Conservation (phyloP, 2,888 invertebrate species). For the Cosmia pyralina region DNA sequence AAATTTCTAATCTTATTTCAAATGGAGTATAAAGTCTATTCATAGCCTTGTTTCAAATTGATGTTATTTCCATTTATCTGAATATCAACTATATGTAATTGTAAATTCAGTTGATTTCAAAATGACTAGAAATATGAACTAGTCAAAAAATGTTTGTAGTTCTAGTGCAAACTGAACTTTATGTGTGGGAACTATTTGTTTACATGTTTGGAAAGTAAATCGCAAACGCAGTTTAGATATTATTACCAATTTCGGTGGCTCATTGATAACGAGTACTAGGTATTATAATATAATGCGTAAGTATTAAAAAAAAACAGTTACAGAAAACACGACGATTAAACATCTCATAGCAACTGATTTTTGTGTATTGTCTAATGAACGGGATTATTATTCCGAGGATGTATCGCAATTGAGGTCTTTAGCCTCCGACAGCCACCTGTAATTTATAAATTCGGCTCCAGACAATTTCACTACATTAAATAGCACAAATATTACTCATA, state of each 20-base stretch:
- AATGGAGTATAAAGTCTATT: not conserved
- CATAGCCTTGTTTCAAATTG: not conserved
- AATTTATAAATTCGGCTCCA: not conserved
- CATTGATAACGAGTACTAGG: too few relatives aligned
- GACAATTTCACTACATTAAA: not conserved
- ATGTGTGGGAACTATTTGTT: not conserved
- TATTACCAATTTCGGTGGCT: not conserved
- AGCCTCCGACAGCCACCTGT: not conserved
- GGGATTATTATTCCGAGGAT: not conserved
- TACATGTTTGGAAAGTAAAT: not conserved
- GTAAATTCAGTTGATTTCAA: not conserved
- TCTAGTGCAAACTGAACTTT: not conserved
- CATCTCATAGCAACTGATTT: not conserved
- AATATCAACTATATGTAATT: not conserved
- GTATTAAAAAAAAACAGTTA: not conserved
- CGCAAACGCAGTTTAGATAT: too few relatives aligned
- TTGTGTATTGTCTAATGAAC: not conserved
- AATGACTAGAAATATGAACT: not conserved
- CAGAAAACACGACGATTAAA: not conserved
- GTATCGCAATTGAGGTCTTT: not conserved
- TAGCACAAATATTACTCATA: constrained; percentile 32
- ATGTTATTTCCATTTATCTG: not conserved
- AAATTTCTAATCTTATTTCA: too few relatives aligned
- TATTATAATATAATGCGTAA: too few relatives aligned
- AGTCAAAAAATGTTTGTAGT: not conserved